These are phyloP conservation scores for Ceuthmochares aereus DNA, from an alignment of 2,113 vertebrate genomes.

Conservation along the genomic window DNA sequence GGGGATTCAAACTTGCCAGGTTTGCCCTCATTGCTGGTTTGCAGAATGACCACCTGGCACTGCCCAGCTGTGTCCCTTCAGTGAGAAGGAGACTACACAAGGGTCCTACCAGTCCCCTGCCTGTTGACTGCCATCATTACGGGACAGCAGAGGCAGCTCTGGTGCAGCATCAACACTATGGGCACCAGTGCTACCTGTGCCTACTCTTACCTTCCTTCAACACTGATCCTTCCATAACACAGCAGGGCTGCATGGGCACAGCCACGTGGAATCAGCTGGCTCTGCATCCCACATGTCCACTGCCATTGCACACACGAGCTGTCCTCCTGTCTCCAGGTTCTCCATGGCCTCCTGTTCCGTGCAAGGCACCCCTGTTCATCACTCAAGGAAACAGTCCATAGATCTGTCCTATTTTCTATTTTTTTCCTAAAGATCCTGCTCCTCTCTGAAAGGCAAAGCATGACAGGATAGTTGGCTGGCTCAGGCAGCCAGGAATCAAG, in stretches of 20 bases:
- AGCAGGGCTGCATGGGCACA: too few species aligned
- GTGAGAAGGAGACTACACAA: accelerated
- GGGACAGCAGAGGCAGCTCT: neutral
- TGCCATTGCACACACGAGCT: neutral
- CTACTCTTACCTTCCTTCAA: too few species aligned
- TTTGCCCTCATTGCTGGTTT: neutral
- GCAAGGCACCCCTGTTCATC: neutral
- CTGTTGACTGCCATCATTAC: accelerated
- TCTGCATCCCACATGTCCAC: neutral
- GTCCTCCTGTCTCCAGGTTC: neutral
- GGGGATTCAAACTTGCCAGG: neutral
- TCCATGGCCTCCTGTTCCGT: accelerated
- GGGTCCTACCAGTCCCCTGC: neutral
- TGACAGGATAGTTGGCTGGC: neutral
- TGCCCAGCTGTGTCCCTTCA: neutral
- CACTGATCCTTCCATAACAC: too few species aligned
- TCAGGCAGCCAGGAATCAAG: constrained; percentile 20
- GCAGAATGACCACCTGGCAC: accelerated
- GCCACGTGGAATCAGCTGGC: too few species aligned
- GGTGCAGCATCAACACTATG: too few species aligned
- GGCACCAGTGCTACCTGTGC: too few species aligned
- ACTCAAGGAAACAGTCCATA: neutral
- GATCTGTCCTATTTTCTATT: neutral
- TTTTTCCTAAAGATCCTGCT: constrained; percentile 31
- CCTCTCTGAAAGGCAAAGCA: neutral